phyloP scores from a whole-genome alignment of 2,888 invertebrate species.

The Drosophila setosimentum region DNA sequence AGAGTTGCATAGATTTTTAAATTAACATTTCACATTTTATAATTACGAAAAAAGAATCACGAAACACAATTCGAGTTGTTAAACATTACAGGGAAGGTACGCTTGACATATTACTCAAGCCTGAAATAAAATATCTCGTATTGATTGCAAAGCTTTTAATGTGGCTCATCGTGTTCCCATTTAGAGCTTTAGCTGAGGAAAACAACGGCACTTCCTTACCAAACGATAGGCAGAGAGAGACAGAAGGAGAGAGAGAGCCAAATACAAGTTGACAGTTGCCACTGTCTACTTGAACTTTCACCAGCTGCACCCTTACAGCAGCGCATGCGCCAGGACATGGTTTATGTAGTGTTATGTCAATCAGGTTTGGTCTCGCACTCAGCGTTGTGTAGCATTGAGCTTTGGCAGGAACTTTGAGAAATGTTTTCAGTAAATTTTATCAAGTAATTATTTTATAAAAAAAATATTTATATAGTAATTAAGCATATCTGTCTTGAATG shows the following conservation, averaged over 20 bases:
- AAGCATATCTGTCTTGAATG: neutral
- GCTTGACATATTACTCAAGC: conserved; percentile 30
- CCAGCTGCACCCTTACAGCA: conserved; percentile 41
- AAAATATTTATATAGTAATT: neutral
- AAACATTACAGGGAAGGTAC: conserved; percentile 14
- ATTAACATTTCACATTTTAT: neutral
- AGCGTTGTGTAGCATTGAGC: conserved; percentile 2
- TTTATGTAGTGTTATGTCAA: neutral
- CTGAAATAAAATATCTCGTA: conserved; percentile 49
- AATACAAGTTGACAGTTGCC: conserved; percentile 43
- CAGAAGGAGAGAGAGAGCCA: conserved; percentile 17
- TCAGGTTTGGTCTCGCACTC: neutral
- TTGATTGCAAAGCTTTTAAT: conserved; percentile 59
- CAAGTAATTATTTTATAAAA: neutral
- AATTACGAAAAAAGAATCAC: neutral
- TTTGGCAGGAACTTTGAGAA: conserved; percentile 1
- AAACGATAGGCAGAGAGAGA: conserved; percentile 20
- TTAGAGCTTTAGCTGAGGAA: conserved; percentile 45
- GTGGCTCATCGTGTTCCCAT: conserved; percentile 30
- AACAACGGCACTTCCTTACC: conserved; percentile 15
- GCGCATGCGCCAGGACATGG: conserved; percentile 45
- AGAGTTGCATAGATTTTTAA: neutral
- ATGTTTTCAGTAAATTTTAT: neutral
- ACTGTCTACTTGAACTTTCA: conserved; percentile 34
- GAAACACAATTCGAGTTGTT: conserved; percentile 3